These are phyloP conservation scores for Choreutis nemorana DNA, from an alignment of 2,888 invertebrate genomes.

Conservation along the genomic window DNA sequence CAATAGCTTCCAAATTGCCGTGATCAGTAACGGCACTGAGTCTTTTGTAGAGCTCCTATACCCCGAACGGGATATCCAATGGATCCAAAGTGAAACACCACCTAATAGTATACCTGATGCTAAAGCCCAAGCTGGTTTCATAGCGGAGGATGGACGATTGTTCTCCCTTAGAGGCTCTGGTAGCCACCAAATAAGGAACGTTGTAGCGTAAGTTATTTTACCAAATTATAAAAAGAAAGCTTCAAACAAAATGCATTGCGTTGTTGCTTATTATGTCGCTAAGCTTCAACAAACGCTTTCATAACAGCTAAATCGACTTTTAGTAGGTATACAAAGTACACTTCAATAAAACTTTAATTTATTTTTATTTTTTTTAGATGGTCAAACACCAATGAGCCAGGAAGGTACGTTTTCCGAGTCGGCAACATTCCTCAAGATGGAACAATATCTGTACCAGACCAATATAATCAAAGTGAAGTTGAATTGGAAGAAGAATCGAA, in stretches of 20 bases:
- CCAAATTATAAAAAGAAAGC: too few relatives aligned
- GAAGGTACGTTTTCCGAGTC: slow-evolving; percentile 87
- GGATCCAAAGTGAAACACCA: slow-evolving; percentile 85
- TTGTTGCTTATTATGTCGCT: background rate
- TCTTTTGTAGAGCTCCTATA: slow-evolving; percentile 90
- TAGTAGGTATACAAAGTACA: background rate
- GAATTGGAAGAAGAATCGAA: slow-evolving; percentile 54
- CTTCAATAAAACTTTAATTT: background rate
- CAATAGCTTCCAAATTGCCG: slow-evolving; percentile 84
- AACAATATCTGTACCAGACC: slow-evolving; percentile 75
- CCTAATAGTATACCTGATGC: slow-evolving; percentile 85
- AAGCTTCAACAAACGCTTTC: too few relatives aligned
- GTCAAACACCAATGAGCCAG: slow-evolving; percentile 86
- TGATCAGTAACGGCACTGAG: slow-evolving; percentile 76
- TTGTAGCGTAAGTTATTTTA: slow-evolving; percentile 71
- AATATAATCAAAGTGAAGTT: slow-evolving; percentile 44
- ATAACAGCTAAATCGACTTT: background rate
- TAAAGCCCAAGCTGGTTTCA: slow-evolving; percentile 92
- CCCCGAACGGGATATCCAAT: slow-evolving; percentile 87
- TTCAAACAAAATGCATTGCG: slow-evolving; percentile 21
- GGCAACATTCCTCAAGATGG: slow-evolving; percentile 71
- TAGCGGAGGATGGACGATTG: slow-evolving; percentile 81
- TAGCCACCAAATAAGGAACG: slow-evolving; percentile 83
- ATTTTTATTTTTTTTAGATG: slow-evolving; percentile 66
- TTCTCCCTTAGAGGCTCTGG: slow-evolving; percentile 87